Percentiles rank a stretch among this genome's conserved stretches.
These are phyloP conservation scores for Ligdia adustata DNA, from an alignment of 2,888 invertebrate genomes.

Conservation along the genomic window DNA sequence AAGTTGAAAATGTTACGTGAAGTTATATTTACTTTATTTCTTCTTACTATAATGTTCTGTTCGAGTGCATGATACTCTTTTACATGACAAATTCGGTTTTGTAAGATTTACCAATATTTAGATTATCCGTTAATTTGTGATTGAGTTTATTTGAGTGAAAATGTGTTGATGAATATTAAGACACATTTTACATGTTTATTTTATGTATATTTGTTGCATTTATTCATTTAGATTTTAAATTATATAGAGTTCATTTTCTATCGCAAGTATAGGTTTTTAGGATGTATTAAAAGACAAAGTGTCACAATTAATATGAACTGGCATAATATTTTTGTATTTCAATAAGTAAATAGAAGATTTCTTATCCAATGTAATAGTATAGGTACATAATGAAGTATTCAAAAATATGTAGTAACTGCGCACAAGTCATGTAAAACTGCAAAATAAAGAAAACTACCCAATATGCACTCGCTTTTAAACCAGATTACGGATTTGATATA, in stretches of 20 bases:
- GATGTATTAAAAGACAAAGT: constrained; percentile 41
- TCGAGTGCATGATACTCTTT: constrained; percentile 22
- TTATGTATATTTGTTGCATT: constrained; percentile 79
- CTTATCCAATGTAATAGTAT: neutral
- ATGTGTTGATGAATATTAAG: constrained; percentile 45
- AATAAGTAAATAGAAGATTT: neutral
- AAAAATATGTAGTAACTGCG: constrained; percentile 5
- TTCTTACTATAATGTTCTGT: constrained; percentile 9
- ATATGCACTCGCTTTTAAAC: neutral
- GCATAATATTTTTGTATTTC: constrained; percentile 39
- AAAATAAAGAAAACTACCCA: too few relatives aligned
- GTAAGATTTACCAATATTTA: constrained; percentile 35
- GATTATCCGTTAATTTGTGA: constrained; percentile 37
- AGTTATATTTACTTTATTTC: constrained; percentile 1
- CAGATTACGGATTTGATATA: neutral
- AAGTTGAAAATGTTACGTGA: constrained; percentile 12
- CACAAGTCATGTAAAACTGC: too few relatives aligned
- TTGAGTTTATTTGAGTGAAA: constrained; percentile 45
- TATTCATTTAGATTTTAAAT: constrained; percentile 55
- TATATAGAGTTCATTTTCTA: constrained; percentile 42
- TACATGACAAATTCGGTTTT: constrained; percentile 25
- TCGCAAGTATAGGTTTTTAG: constrained; percentile 56
- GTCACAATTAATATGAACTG: constrained; percentile 40
- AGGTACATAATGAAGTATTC: neutral
- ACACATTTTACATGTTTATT: constrained; percentile 43